These are phyloP conservation scores for Rhopalosiphum nymphaeae DNA, from an alignment of 2,888 invertebrate species.

Conservation along the genomic window DNA sequence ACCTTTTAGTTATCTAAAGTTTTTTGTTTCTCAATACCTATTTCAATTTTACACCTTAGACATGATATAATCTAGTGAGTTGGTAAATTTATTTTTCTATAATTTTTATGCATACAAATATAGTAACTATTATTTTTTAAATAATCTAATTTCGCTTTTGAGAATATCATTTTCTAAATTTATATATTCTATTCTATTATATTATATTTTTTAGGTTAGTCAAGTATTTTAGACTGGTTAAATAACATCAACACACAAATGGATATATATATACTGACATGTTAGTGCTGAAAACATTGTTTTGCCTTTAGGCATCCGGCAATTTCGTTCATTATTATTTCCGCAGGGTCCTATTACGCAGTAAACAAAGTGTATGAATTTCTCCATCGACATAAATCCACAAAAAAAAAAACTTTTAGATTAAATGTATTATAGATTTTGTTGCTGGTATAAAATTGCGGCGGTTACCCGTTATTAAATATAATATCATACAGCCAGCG, in stretches of 20 bases:
- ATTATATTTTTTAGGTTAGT: background rate
- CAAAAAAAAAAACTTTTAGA: constrained; percentile 19
- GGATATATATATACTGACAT: background rate
- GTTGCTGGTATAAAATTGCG: background rate
- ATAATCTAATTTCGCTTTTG: background rate
- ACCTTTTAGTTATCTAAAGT: background rate
- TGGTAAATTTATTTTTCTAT: background rate
- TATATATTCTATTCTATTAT: too few relatives aligned
- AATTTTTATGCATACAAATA: background rate
- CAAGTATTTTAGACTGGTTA: background rate
- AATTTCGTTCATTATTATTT: constrained; percentile 30
- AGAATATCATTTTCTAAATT: background rate
- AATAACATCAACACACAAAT: background rate
- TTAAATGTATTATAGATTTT: constrained; percentile 31
- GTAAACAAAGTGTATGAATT: constrained; percentile 36
- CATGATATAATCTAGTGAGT: background rate
- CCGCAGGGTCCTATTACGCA: constrained; percentile 45
- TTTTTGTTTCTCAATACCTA: background rate
- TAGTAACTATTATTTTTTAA: background rate
- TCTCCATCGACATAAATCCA: constrained; percentile 20
- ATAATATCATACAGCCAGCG: background rate
- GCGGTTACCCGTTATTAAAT: constrained; percentile 39
- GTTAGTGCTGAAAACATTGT: constrained; percentile 28
- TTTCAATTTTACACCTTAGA: background rate
- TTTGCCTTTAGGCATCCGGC: constrained; percentile 41